Evolutionary conservation across 2,888 invertebrate species (phyloP), one percentile per base, ranked within the genome.

Genomic region (Microdon myrmicae): DNA sequence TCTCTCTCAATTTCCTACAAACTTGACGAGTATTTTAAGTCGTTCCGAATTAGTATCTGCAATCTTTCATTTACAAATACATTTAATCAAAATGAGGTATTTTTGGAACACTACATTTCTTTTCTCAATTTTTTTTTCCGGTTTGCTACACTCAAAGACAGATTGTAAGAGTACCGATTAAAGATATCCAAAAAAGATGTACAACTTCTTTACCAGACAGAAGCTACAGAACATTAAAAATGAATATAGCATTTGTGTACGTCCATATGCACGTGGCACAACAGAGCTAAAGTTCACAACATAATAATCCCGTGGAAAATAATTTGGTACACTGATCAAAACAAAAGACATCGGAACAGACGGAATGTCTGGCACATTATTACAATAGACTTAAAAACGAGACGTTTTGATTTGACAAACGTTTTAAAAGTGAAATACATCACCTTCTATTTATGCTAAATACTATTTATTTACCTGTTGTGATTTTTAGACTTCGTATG

Each of bases 231-330:
- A 10, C 16, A 28, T 35, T 35, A 20, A 9, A 53, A 43, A 41
- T 17, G 7, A 51, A 34, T 34, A 8, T 19, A 32, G 34, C 12
- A n/a, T n/a, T n/a, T n/a, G n/a, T n/a, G 13, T 32, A 26, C 23
- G 25, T 44, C 38, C 31, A 25, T 25, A 28, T 32, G 26, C 32
- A 48, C 23, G 9, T 29, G 54, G 25, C 20, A 34, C 34, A 14
- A 17, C 45, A 43, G 43, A 44, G 56, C 51, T 53, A 41, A 56
- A 64, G 58, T 64, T 64, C 64, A 64, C 58, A 58, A 64, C 64
- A 64, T 64, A 64, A 78, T 78, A 78, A 77, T 77, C 77, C 78
- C 77, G 77, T 74, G 77, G 76, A 76, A 66, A 74, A 74, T 60
- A n/a, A n/a, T n/a, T n/a, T n/a, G n/a, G n/a, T n/a, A n/a, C n/a